Evolutionary conservation across 2,113 vertebrate genomes (phyloP).

Genomic region (Elgaria multicarinata): DNA sequence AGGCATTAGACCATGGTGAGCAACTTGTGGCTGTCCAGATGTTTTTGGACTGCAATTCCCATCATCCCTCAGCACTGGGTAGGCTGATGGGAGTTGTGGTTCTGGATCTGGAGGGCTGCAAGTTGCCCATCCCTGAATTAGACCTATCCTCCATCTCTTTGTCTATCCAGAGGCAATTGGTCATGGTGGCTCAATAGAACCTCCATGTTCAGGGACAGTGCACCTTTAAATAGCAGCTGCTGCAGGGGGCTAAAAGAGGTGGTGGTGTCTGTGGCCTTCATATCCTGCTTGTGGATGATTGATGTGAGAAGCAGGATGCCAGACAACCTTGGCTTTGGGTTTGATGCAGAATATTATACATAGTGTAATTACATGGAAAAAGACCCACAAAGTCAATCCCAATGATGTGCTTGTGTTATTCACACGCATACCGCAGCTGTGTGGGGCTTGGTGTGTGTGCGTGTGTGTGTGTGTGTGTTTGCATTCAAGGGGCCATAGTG

Average conservation of each 20-base stretch:
- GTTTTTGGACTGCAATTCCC: too few species aligned
- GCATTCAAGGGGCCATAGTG: neutral
- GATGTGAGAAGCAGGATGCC: neutral
- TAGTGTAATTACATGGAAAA: neutral
- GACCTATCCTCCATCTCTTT: too few species aligned
- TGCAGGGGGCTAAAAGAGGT: neutral
- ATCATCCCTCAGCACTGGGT: too few species aligned
- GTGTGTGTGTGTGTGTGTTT: too few species aligned
- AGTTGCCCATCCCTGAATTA: too few species aligned
- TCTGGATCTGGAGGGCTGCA: too few species aligned
- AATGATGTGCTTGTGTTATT: neutral
- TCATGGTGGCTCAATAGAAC: too few species aligned
- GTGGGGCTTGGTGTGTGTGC: neutral
- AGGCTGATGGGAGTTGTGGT: too few species aligned
- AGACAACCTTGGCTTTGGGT: neutral
- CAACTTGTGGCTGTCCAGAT: too few species aligned
- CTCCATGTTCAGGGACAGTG: neutral
- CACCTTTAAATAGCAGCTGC: neutral
- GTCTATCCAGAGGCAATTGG: neutral
- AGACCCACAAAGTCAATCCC: neutral
- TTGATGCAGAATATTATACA: neutral
- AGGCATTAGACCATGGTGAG: too few species aligned
- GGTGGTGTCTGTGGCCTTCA: neutral
- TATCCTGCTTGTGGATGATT: neutral
- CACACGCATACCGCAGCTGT: neutral